phyloP scores from a whole-genome alignment of 2,888 invertebrate species.

The Pyrrhosoma nymphula region DNA sequence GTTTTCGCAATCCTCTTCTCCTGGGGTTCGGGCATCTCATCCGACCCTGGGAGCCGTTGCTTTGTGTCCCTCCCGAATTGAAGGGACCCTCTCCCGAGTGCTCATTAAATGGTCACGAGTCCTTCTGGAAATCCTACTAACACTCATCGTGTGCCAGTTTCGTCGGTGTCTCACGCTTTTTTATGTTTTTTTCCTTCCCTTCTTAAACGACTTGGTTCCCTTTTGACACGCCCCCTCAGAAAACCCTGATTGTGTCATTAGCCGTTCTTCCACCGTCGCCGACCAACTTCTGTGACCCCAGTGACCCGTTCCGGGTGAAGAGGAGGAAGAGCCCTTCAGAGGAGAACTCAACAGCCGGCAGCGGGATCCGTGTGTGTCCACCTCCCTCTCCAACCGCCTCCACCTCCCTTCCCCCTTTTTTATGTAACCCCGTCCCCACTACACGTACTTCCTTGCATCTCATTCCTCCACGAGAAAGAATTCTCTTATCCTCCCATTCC shows the following conservation, averaged over 20 bases:
- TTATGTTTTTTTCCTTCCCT: neutral
- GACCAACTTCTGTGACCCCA: neutral
- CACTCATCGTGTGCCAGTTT: neutral
- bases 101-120: neutral
- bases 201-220: neutral
- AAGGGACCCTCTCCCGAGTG: neutral
- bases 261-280: neutral
- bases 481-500: neutral
- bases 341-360: neutral
- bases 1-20: neutral
- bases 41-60: neutral
- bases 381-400: neutral
- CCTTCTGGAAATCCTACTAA: neutral
- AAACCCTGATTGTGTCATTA: neutral
- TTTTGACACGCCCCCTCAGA: neutral
- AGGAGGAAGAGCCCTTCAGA: neutral
- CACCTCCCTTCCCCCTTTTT: too few species aligned
- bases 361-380: neutral
- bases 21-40: neutral
- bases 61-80: neutral
- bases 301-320: neutral
- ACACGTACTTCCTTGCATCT: too few species aligned
- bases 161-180: neutral
- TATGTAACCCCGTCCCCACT: too few species aligned
- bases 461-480: too few species aligned